Base-by-base conservation (phyloP, 2,113 vertebrate species). In the Cheirogaleus medius region DNA sequence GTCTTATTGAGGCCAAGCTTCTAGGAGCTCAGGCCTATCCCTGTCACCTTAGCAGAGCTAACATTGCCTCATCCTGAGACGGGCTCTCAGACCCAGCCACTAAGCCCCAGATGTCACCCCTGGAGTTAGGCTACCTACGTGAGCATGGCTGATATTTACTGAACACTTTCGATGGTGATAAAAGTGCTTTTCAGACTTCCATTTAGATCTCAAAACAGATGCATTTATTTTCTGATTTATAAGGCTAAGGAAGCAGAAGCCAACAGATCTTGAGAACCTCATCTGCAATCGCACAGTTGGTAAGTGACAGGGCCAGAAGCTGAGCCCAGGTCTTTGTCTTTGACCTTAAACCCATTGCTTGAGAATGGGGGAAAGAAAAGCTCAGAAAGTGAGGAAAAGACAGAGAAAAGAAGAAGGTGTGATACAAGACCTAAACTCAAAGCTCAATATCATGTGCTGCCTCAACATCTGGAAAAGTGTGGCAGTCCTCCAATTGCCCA, bases 1-100 rank as follows among this genome's bases (percentile, higher is more conserved):
- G 37, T 25, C 29, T 44, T 86, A 54, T 29, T n/a, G 42, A 91
- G 83, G 56, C 73, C 86, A 83, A 25, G 7, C 49, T 95, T 89
- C 49, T 84, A 42, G 23, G 54, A 84, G 17, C n/a, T 91, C 76
- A 20, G 34, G 37, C 66, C 76, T 18, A 11, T 18, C 6, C 32
- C 37, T 15, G 3, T n/a, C 23, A 42, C 81, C n/a, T n/a, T 49
- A 64, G 32, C 32, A n/a, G 44, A 82, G 23, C 21, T 1, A 14
- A 52, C 9, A 54, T 42, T 20, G 12, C n/a, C 68, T 39, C 94
- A 60, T 34, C 34, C 78, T 47, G 27, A 94, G 29, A 73, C 17
- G 23, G 8, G n/a, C 69, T 60, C 44, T 34, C n/a, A 86, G 52
- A 81, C 17, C 34, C 49, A 76, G 69, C 14, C 63, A 14, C 34